Conservation (phyloP, 2,113 vertebrate species). For the Melanocharis versteri region DNA sequence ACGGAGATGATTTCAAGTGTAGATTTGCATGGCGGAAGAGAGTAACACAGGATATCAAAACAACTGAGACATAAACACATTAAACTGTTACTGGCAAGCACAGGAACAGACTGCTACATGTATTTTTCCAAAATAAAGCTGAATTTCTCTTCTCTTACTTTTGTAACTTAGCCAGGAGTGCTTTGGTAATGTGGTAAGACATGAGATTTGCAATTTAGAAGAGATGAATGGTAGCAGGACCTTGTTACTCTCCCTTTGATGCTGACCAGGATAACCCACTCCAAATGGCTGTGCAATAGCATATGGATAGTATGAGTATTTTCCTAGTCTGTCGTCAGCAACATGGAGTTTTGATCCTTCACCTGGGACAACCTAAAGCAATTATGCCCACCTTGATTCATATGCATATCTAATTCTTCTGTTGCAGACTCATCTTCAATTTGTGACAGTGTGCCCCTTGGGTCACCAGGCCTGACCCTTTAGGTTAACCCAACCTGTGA, state of each 20-base stretch:
- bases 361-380: not conserved
- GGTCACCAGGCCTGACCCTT: not conserved
- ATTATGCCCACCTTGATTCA: not conserved
- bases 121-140: not conserved
- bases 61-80: not conserved
- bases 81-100: not conserved
- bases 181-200: not conserved
- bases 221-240: not conserved
- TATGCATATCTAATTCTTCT: not conserved
- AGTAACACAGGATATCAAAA: not conserved
- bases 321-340: not conserved
- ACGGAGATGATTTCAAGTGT: not conserved
- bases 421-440: rapidly evolving
- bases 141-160: not conserved
- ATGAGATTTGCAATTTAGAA: not conserved
- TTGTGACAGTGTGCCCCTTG: not conserved
- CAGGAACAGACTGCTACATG: not conserved
- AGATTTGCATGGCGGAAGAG: not conserved
- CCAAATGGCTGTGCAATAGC: not conserved
- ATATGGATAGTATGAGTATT: not conserved
- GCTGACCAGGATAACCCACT: not conserved
- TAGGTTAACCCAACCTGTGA: not conserved
- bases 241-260: not conserved
- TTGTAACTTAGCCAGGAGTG: not conserved
- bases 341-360: not conserved